A percentile compares a stretch with the other conserved stretches of the same genome.
Conservation (phyloP, 2,113 vertebrate species). For the Ceuthmochares aereus region DNA sequence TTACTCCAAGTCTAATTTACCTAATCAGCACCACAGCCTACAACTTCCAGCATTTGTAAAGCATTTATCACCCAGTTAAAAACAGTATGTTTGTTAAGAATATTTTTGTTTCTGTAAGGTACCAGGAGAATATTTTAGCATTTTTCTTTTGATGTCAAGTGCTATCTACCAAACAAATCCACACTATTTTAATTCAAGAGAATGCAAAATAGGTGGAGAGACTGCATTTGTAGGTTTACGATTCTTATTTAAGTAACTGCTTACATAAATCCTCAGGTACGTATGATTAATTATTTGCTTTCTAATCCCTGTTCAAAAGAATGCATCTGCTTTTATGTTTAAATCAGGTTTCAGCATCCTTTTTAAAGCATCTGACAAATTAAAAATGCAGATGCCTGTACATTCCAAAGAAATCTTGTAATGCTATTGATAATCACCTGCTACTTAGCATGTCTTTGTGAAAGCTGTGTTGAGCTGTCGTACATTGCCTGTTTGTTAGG, state of each 20-base stretch:
- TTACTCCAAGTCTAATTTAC: neutral
- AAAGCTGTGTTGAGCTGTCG: neutral
- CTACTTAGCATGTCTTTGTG: neutral
- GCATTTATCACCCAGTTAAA: constrained; percentile 24
- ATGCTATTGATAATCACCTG: neutral
- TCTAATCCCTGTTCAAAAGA: constrained; percentile 63
- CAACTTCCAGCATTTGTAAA: constrained; percentile 15
- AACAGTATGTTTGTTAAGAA: neutral
- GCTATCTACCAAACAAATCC: constrained; percentile 3
- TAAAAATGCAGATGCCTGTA: neutral
- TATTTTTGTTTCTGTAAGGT: neutral
- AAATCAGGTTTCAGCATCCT: constrained; percentile 40
- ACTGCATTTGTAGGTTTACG: constrained; percentile 14
- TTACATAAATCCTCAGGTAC: constrained; percentile 59
- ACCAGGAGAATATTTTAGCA: neutral
- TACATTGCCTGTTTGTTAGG: neutral
- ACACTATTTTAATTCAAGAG: neutral
- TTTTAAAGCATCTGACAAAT: constrained; percentile 30
- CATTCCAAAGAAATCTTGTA: neutral
- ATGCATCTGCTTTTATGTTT: constrained; percentile 51
- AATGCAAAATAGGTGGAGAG: constrained; percentile 21
- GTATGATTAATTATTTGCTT: constrained; percentile 54
- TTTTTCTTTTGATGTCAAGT: constrained; percentile 22
- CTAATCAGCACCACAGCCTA: neutral
- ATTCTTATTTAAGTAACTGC: constrained; percentile 40